Evolutionary conservation across 2,888 invertebrate genomes (phyloP).

Genomic region (Podotricha telesiphe): DNA sequence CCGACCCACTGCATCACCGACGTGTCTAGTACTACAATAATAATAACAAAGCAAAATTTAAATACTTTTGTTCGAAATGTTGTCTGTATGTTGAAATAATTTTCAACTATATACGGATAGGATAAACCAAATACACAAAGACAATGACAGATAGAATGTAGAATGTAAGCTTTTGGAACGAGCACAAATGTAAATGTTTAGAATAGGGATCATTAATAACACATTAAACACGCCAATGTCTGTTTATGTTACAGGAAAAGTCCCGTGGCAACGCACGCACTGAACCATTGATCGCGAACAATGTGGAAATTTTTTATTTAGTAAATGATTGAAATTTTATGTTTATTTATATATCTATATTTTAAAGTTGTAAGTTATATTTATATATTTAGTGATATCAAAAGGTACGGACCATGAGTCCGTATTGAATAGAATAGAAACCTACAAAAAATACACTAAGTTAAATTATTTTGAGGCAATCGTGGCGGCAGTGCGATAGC

Average conservation of each 20-base stretch:
- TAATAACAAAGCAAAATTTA: no score
- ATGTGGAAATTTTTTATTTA: conserved; percentile 4
- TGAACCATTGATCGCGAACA: neutral
- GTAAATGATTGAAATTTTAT: neutral
- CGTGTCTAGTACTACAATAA: neutral
- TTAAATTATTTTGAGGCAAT: no score
- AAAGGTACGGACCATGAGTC: no score
- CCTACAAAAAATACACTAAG: no score
- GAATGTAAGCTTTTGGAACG: conserved; percentile 23
- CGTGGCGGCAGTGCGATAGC: no score
- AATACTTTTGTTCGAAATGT: neutral
- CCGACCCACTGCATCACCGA: no score
- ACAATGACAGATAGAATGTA: conserved; percentile 22
- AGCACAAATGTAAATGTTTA: conserved; percentile 30
- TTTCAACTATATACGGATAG: neutral
- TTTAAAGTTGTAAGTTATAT: no score
- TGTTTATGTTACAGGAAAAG: conserved; percentile 32
- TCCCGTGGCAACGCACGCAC: conserved; percentile 16
- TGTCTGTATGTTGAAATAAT: neutral
- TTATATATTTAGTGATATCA: no score
- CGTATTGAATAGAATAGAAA: no score
- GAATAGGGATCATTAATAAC: conserved; percentile 34
- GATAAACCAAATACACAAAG: conserved; percentile 7
- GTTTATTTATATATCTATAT: neutral
- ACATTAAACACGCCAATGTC: conserved; percentile 28